phyloP scores from a whole-genome alignment of 2,888 invertebrate genomes.

The Diploptera punctata region DNA sequence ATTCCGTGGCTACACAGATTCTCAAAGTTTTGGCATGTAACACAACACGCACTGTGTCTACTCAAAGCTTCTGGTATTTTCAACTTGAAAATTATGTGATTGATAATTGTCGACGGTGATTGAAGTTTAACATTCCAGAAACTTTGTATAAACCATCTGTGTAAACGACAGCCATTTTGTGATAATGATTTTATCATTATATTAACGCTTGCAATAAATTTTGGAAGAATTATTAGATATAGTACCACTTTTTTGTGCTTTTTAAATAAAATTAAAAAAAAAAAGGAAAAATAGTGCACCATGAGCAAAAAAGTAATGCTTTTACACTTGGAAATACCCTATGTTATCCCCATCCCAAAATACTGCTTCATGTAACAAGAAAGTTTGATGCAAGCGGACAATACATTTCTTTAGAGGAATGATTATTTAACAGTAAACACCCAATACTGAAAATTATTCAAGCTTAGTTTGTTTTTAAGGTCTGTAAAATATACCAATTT shows the following conservation, averaged over 20 bases:
- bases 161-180: neutral
- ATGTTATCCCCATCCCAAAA: constrained; percentile 21
- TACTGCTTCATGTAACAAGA: constrained; percentile 30
- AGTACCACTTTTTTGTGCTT: constrained; percentile 40
- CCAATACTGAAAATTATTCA: constrained; percentile 32
- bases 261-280: constrained; percentile 40
- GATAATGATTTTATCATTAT: constrained; percentile 3
- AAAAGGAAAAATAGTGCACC: constrained; percentile 41
- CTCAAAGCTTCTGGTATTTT: too few species aligned
- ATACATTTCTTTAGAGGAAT: constrained; percentile 35
- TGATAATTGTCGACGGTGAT: too few species aligned
- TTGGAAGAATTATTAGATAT: constrained; percentile 41
- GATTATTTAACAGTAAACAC: constrained; percentile 39
- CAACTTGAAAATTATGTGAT: too few species aligned
- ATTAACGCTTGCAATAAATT: constrained; percentile 30
- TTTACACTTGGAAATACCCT: constrained; percentile 25
- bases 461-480: too few species aligned
- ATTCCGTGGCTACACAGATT: constrained; percentile 16
- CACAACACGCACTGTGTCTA: too few species aligned
- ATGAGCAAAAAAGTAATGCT: constrained; percentile 42
- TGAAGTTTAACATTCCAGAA: too few species aligned
- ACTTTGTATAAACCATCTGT: too few species aligned
- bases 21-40: too few species aligned
- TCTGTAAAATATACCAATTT: constrained; percentile 41
- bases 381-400: constrained; percentile 20